Conservation (phyloP, 2,113 vertebrate species). For the Dicaeum eximium region DNA sequence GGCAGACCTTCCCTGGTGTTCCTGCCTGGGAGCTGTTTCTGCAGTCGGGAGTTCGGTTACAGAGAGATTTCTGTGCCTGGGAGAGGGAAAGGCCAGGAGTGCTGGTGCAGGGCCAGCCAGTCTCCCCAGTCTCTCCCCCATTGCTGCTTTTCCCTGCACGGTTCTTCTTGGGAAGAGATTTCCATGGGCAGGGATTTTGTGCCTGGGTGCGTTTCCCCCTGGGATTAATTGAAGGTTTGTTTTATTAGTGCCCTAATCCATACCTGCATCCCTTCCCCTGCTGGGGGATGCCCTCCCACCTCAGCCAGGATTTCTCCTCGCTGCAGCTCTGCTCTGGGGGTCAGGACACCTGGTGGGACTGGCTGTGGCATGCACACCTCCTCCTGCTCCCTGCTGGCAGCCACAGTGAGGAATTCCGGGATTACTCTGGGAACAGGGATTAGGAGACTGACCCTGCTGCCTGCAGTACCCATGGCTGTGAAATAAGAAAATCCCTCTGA, state of each 20-base stretch:
- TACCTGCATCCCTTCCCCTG: background rate
- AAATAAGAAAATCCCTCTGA: background rate
- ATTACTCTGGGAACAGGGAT: background rate
- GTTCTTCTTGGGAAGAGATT: background rate
- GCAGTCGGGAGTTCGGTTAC: accelerated
- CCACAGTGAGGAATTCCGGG: background rate
- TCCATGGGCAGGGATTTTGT: background rate
- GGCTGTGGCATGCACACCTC: background rate
- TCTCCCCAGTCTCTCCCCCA: background rate
- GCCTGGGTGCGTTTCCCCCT: background rate
- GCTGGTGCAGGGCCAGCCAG: background rate
- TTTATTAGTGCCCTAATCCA: background rate
- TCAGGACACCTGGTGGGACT: background rate
- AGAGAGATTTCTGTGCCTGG: background rate
- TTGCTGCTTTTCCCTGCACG: background rate
- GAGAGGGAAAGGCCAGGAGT: background rate
- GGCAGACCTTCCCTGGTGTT: background rate
- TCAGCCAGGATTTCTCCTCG: background rate
- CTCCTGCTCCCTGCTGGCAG: no score
- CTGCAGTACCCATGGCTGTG: background rate
- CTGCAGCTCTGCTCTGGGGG: background rate
- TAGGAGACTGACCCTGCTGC: background rate
- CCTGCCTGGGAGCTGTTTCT: background rate
- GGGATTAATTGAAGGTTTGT: background rate
- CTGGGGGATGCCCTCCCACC: background rate